Evolutionary conservation across 1,140 invertebrate species (phyloP).

Genomic region (Phocides pigmalion): DNA sequence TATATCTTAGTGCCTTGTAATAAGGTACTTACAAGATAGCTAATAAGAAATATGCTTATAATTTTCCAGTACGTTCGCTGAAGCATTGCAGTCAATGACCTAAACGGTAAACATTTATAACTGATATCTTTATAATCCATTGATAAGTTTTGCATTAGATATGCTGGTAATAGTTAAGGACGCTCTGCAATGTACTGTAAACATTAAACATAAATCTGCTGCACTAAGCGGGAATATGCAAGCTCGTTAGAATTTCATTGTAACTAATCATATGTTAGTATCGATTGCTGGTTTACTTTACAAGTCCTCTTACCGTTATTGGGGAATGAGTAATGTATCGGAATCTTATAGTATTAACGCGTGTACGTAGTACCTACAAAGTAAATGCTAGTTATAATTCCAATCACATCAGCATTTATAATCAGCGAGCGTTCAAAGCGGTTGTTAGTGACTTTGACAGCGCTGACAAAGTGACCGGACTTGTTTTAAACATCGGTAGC

Average conservation of each 20-base stretch:
- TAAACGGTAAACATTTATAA: conserved; percentile 34
- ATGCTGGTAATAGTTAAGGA: background rate
- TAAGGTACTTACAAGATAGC: conserved; percentile 2
- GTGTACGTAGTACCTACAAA: background rate
- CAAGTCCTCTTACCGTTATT: background rate
- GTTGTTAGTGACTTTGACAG: conserved; percentile 15
- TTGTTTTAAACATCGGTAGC: conserved; percentile 19
- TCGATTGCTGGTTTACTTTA: conserved; percentile 1
- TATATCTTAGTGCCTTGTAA: background rate
- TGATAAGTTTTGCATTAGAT: background rate
- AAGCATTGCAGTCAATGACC: conserved; percentile 43
- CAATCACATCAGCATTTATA: conserved; percentile 13
- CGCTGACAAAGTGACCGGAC: conserved; percentile 19
- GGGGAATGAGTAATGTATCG: background rate
- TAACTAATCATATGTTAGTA: background rate
- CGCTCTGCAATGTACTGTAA: background rate
- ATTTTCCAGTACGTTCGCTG: conserved; percentile 41
- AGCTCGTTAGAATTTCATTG: background rate
- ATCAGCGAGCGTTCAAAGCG: conserved; percentile 12
- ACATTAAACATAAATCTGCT: background rate
- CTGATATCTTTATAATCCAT: conserved; percentile 1
- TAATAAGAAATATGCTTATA: conserved; percentile 9
- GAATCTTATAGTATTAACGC: background rate
- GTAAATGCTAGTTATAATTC: conserved; percentile 8
- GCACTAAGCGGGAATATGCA: background rate